Conservation (phyloP, 2,888 invertebrate species). For the Scrobipalpa atriplicella region DNA sequence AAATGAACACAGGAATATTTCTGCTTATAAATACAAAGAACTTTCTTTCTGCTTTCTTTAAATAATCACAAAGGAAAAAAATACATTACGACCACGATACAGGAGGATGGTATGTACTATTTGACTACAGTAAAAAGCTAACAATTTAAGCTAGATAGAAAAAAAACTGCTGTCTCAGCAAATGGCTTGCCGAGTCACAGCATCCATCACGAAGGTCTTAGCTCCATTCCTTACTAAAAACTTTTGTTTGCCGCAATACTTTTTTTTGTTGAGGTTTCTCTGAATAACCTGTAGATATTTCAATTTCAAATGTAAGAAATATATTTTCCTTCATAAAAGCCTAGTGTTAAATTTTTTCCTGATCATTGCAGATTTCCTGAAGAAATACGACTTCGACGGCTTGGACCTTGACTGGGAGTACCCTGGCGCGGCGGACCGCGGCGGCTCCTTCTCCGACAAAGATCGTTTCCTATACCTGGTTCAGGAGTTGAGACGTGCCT, state of each 20-base stretch:
- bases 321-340: no score
- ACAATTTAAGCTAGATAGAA: not conserved
- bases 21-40: no score
- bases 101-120: not conserved
- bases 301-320: no score
- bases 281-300: not conserved
- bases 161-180: not conserved
- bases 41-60: no score
- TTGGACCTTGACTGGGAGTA: constrained; percentile 96
- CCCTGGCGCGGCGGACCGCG: constrained; percentile 93
- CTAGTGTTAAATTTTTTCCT: constrained; percentile 32
- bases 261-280: not conserved
- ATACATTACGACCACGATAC: no score
- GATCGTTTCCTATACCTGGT: constrained; percentile 92
- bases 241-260: constrained; percentile 3
- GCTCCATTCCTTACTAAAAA: not conserved
- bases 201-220: not conserved
- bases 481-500: constrained; percentile 90
- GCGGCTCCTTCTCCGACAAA: constrained; percentile 92
- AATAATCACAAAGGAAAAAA: no score
- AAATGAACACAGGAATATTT: no score
- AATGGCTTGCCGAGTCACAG: not conserved
- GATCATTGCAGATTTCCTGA: constrained; percentile 84
- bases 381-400: constrained; percentile 91
- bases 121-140: not conserved